These are phyloP conservation scores for Meloidogyne chitwoodi DNA, from an alignment of 1,140 invertebrate species.

Conservation along the genomic window DNA sequence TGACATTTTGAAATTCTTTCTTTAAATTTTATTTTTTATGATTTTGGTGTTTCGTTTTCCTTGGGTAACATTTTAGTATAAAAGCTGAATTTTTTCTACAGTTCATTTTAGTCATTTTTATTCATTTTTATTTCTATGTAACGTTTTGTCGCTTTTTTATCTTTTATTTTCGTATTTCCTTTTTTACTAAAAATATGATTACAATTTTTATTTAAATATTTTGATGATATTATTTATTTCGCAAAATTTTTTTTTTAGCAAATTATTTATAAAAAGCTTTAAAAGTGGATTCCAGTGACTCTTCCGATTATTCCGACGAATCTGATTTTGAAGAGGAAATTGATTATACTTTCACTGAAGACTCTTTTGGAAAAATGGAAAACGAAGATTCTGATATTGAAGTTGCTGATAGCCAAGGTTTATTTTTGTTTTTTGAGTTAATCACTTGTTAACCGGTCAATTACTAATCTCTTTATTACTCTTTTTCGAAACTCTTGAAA, in stretches of 20 bases:
- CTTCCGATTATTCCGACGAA: background rate
- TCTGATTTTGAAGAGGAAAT: background rate
- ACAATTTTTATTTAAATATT: background rate
- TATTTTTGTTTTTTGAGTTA: too few relatives aligned
- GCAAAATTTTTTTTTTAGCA: background rate
- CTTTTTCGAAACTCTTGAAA: too few relatives aligned
- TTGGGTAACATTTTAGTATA: background rate
- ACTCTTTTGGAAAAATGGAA: background rate
- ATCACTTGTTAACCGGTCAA: too few relatives aligned
- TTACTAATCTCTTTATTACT: too few relatives aligned
- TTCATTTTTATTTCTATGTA: background rate
- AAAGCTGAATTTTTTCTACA: too few relatives aligned
- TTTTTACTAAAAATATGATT: background rate
- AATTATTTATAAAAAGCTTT: background rate
- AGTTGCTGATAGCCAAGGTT: background rate
- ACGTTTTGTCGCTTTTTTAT: too few relatives aligned
- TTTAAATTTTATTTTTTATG: too few relatives aligned
- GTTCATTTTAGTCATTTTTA: background rate
- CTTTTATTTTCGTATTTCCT: too few relatives aligned
- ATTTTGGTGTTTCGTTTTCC: background rate
- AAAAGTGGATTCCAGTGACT: background rate
- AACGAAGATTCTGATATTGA: background rate
- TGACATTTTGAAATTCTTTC: too few relatives aligned
- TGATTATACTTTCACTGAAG: background rate
- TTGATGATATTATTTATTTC: too few relatives aligned